Base-by-base conservation (phyloP, 1,140 invertebrate species). In the Forficula auricularia region DNA sequence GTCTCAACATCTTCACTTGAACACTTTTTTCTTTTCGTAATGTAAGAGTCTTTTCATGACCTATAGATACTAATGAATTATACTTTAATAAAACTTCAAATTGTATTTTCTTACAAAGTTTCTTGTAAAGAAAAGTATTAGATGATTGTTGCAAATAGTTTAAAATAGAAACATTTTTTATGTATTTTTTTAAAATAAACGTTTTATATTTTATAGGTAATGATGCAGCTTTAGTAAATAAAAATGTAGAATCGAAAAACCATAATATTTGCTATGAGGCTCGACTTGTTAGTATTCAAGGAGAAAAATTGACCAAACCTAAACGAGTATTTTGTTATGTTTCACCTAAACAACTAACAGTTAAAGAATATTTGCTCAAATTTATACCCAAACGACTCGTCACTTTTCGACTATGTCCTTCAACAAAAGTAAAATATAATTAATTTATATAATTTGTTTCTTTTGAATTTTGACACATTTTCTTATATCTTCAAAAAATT, bases 371-470 rank as follows among this genome's bases (percentile, higher is more conserved):
- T 66, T 72, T 91, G 47, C 65, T 92, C 42, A 88, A 84, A 65
- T 82, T 95, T 54, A 86, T 94, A 56, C 87, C 86, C 30, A 91
- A 89, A 60, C 68, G 86, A 49, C 67, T 94, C 40, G 83, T 79
- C 40, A 88, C 88, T n/a, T 94, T 91, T 64, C 72, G 89, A 19
- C 69, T 95, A 34, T 92, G 86, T 61, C 88, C 89, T 15, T 87
- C 83, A 18, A 90, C 86, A 38, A 89, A 88, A 67, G 79, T 84
- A 65, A 62, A 43, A 42, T 19, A 3, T 14, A 39, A 7, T 19
- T 14, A 12, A 8, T 8, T 33, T 40, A 9, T 40, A n/a, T 9
- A 12, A 7, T 19, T 19, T 36, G 4, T 15, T 36, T 19, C n/a
- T 10, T 37, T 38, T 48, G 36, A 44, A 27, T 47, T 46, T 32